These are phyloP conservation scores for Pseudocheirus occidentalis DNA, from an alignment of 2,797 vertebrate genomes.

Conservation along the genomic window DNA sequence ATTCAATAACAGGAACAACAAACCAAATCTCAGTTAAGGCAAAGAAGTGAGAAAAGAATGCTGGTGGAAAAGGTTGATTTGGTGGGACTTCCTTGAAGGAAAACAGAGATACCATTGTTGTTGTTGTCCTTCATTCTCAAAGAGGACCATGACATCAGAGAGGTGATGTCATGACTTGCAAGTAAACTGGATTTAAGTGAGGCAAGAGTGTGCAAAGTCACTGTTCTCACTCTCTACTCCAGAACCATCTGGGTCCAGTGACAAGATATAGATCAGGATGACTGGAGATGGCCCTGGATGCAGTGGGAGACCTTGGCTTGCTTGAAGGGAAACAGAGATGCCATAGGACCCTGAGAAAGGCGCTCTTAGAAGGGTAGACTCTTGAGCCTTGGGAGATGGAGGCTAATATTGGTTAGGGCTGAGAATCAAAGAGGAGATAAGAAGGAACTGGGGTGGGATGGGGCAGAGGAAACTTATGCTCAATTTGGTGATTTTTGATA, in stretches of 20 bases:
- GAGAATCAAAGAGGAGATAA: background rate
- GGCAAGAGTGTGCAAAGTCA: too few species aligned
- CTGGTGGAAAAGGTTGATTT: background rate
- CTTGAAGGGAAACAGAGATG: background rate
- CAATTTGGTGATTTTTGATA: background rate
- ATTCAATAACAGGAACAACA: background rate
- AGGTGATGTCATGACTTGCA: too few species aligned
- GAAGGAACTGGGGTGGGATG: background rate
- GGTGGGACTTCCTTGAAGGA: background rate
- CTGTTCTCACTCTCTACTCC: too few species aligned
- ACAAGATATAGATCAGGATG: too few species aligned
- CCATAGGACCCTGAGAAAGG: background rate
- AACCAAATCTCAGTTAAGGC: background rate
- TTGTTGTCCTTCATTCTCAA: too few species aligned
- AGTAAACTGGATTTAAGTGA: too few species aligned
- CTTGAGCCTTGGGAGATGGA: background rate
- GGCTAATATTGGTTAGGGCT: background rate
- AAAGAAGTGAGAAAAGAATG: background rate
- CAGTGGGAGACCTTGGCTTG: background rate
- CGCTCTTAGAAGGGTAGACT: background rate
- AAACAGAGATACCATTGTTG: background rate
- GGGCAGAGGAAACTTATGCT: background rate
- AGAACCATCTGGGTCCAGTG: too few species aligned
- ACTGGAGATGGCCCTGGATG: too few species aligned
- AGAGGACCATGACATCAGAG: too few species aligned